A percentile compares a stretch with the other conserved stretches of the same genome.
Conservation (phyloP, 1,140 invertebrate species). For the Drosophila varians region DNA sequence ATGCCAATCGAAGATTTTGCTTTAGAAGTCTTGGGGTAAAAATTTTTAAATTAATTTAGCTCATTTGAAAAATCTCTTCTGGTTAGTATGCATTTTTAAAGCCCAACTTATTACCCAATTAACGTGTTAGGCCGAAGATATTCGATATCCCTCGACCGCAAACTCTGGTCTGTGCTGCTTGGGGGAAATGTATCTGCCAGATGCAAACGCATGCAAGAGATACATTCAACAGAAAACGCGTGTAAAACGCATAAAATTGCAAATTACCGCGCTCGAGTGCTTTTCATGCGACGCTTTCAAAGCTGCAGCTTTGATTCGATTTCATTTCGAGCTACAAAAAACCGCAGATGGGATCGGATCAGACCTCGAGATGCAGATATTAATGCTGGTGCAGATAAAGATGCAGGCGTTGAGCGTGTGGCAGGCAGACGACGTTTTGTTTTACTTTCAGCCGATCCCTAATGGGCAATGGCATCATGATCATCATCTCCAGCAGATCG, state of each 20-base stretch:
- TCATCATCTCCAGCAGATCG: constrained; percentile 1
- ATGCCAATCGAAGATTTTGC: background rate
- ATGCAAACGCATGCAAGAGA: constrained; percentile 32
- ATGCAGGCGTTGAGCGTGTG: constrained; percentile 61
- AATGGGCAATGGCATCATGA: constrained; percentile 58
- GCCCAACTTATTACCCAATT: constrained; percentile 3
- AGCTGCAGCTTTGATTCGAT: constrained; percentile 69
- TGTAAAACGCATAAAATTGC: constrained; percentile 78
- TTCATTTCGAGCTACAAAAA: constrained; percentile 62
- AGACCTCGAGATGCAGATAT: constrained; percentile 11
- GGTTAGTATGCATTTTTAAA: background rate
- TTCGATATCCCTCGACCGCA: constrained; percentile 19
- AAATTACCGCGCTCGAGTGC: constrained; percentile 67
- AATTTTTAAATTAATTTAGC: no score
- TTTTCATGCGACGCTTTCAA: constrained; percentile 45
- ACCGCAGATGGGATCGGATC: constrained; percentile 25
- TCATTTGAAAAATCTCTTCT: background rate
- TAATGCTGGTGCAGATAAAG: constrained; percentile 21
- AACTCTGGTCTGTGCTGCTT: background rate
- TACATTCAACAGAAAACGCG: constrained; percentile 40
- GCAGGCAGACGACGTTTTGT: constrained; percentile 64
- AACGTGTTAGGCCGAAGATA: background rate
- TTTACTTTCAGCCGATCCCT: constrained; percentile 38
- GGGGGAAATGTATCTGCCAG: constrained; percentile 53
- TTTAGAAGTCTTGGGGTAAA: background rate